Evolutionary conservation across 2,113 vertebrate species (phyloP).

Genomic region (Phyllostomus discolor): DNA sequence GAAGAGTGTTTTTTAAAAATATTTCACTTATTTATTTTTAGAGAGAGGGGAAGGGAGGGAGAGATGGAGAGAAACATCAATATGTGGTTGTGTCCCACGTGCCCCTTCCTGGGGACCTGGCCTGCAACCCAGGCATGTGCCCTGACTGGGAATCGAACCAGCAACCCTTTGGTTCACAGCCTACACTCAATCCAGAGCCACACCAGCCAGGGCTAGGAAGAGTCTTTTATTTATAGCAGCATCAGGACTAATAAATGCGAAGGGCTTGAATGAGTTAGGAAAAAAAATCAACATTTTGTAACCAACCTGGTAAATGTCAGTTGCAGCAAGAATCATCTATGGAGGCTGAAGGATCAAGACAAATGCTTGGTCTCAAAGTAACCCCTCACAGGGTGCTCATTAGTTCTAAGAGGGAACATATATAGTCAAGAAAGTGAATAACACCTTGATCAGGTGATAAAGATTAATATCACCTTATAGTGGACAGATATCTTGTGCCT

Average conservation of each 20-base stretch:
- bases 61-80: too few relatives aligned
- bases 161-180: too few relatives aligned
- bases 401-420: not conserved
- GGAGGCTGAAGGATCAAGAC: not conserved
- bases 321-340: not conserved
- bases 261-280: not conserved
- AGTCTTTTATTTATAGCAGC: not conserved
- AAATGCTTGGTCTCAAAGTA: not conserved
- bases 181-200: too few relatives aligned
- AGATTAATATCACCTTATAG: not conserved
- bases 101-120: too few relatives aligned
- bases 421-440: not conserved
- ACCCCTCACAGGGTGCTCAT: not conserved
- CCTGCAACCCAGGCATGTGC: too few relatives aligned
- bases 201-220: not conserved
- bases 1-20: not conserved
- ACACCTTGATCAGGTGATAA: not conserved
- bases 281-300: not conserved
- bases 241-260: not conserved
- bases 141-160: too few relatives aligned
- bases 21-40: too few relatives aligned
- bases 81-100: too few relatives aligned
- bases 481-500: not conserved
- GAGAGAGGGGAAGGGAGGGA: too few relatives aligned
- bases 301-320: not conserved